Evolutionary conservation across 2,113 vertebrate genomes (phyloP), one percentile per base, ranked within the genome.

Genomic region (Microtus ochrogaster): DNA sequence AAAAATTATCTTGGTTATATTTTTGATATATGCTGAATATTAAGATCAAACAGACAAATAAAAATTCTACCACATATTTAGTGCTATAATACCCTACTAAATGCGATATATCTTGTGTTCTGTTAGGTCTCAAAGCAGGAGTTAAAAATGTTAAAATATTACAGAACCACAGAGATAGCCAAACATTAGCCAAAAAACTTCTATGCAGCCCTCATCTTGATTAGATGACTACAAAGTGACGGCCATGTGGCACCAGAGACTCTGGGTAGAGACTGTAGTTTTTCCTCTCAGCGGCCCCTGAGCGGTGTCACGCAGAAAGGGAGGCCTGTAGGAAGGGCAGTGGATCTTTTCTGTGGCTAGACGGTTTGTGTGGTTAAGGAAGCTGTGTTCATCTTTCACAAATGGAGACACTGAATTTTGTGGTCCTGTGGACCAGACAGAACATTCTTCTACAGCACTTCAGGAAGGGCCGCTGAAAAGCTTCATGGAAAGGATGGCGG

Each of bases 21-120:
- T 58, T 94, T 77, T 85, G 39, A 87, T 55, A 97, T 33, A 26
- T 47, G 17, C 1, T 83, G 0, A 5, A 28, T 52, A 79, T 49
- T 58, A 58, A 58, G 66, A 92, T 26, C 78, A 96, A 96, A 73
- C 10, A 97, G 94, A 58, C 70, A 74, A 83, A 95, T 1, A 44
- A 74, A 91, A 36, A 30, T 47, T 58, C 21, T 6, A 21, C 33
- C 30, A 24, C 47, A 16, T 58, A 91, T 39, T 82, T 66, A 90
- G 30, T 93, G 88, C 24, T 78, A 0, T 41, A 94, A 95, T 3
- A 86, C 52, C 89, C 87, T 87, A 24, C 10, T 61, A n/a, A 70
- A 26, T 92, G 11, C 30, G 90, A 41, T 63, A 85, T 72, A 91
- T 78, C 22, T 49, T 95, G 44, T 72, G 93, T 49, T 79, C 88